phyloP scores from a whole-genome alignment of 2,113 vertebrate species.

The Neotragus pygmaeus region DNA sequence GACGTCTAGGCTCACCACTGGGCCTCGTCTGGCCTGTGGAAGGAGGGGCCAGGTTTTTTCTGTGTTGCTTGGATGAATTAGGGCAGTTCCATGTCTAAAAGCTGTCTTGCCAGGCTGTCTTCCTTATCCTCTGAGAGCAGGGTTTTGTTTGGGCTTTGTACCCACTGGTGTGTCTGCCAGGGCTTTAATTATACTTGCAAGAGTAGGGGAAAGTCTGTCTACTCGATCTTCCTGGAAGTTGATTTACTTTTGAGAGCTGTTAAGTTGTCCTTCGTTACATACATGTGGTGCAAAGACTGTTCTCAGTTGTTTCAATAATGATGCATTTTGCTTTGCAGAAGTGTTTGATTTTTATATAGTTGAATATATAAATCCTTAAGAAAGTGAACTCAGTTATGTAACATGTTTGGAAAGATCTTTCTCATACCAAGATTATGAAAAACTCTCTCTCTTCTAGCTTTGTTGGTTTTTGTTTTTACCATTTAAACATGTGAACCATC shows the following conservation, averaged over 20 bases:
- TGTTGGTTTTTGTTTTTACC: not conserved
- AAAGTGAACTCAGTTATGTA: not conserved
- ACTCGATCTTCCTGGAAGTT: not conserved
- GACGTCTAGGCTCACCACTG: not conserved
- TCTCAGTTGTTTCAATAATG: not conserved
- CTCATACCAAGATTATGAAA: not conserved
- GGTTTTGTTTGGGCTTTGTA: not conserved
- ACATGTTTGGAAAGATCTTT: not conserved
- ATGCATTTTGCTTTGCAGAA: not conserved
- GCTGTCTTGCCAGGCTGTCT: not conserved
- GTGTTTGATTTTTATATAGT: not conserved
- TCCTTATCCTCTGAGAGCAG: not conserved
- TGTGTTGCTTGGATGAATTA: not conserved
- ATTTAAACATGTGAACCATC: not conserved
- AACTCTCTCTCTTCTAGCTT: not conserved
- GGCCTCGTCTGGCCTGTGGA: not conserved
- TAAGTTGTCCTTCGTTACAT: not conserved
- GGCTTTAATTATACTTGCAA: not conserved
- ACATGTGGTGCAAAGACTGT: not conserved
- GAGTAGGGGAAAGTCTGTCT: not conserved
- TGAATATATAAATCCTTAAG: not conserved
- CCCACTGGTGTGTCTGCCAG: not conserved
- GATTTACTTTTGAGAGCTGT: not conserved
- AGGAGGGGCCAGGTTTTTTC: not conserved
- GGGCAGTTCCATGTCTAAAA: not conserved